Conservation (phyloP, 2,888 invertebrate genomes). For the Galerucella pusilla region DNA sequence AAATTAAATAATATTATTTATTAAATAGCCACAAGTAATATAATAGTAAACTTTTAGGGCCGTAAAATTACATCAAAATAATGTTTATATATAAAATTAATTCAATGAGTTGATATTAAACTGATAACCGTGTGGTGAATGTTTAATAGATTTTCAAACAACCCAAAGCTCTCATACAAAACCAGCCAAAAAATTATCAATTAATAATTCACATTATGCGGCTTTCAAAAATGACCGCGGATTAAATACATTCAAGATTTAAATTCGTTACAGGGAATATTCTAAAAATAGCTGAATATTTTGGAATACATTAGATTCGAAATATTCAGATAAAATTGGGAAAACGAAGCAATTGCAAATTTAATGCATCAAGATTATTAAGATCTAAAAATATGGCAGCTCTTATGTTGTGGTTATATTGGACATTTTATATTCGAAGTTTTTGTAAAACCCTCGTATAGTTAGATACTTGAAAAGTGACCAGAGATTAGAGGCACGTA, state of each 20-base stretch:
- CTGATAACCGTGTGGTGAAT: conserved; percentile 34
- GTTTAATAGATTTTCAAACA: conserved; percentile 38
- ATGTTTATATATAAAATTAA: conserved; percentile 34
- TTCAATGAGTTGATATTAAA: conserved; percentile 36
- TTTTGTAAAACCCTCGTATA: conserved; percentile 11
- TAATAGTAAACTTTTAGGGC: conserved; percentile 6
- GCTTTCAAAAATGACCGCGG: conserved; percentile 51
- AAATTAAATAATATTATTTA: conserved; percentile 5
- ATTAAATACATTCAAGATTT: conserved; percentile 36
- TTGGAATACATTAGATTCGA: too few relatives aligned
- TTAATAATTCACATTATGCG: conserved; percentile 51
- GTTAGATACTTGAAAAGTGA: conserved; percentile 25
- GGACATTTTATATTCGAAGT: not conserved
- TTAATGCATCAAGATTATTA: too few relatives aligned
- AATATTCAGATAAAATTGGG: too few relatives aligned
- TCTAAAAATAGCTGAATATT: not conserved
- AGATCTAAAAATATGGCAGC: too few relatives aligned
- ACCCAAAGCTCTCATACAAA: conserved; percentile 15
- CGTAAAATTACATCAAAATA: conserved; percentile 28
- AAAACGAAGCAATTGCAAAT: too few relatives aligned
- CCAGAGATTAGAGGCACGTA: conserved; percentile 43
- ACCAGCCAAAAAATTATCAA: conserved; percentile 47
- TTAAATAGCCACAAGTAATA: conserved; percentile 24
- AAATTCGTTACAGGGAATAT: conserved; percentile 8
- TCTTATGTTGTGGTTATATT: too few relatives aligned